Evolutionary conservation across 2,888 invertebrate genomes (phyloP), one percentile per base, ranked within the genome.

Genomic region (Scaptomyza reducta): DNA sequence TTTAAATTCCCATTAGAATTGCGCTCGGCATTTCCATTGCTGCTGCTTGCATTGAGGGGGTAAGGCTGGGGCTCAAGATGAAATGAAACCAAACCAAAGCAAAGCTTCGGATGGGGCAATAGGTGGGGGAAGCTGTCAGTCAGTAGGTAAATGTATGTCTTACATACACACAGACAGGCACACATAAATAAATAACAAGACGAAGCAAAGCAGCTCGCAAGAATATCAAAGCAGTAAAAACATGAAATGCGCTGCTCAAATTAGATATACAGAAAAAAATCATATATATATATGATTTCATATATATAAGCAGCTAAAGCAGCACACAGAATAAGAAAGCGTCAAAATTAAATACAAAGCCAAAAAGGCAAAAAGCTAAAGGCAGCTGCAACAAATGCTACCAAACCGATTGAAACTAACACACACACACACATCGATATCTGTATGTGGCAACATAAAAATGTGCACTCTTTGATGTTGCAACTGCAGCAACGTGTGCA

Each of bases 1-100:
- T 81, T 87, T 87, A 84, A 87, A 82, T 82, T 82, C 87, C 81
- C 81, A 87, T 81, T 84, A 84, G 81, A 87, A 87, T 87, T 87
- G 87, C 70, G 79, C 85, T 73, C 55, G 53, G 51, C 60, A 70
- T 74, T 76, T 58, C 44, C 27, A 18, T 9, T 33, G 29, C 53
- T 33, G 57, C 49, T 33, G 57, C 49, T 35, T 42, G 38, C 54
- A 64, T 46, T 58, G 59, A 40, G 38, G 45, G 58, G 59, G 64
- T 75, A 54, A 64, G 56, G 59, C n/a, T 59, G 54, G 57, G 59
- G 54, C 54, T 65, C 50, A 72, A 80, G 84, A 80, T 83, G 74
- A 87, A 87, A 81, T 77, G 84, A 87, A 87, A 80, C 84, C 72
- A 72, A 77, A 77, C 56, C 51, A 73, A 72, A 70, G 62, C 64